Evolutionary conservation across 1,140 invertebrate species (phyloP).

Genomic region (Eciton burchellii): DNA sequence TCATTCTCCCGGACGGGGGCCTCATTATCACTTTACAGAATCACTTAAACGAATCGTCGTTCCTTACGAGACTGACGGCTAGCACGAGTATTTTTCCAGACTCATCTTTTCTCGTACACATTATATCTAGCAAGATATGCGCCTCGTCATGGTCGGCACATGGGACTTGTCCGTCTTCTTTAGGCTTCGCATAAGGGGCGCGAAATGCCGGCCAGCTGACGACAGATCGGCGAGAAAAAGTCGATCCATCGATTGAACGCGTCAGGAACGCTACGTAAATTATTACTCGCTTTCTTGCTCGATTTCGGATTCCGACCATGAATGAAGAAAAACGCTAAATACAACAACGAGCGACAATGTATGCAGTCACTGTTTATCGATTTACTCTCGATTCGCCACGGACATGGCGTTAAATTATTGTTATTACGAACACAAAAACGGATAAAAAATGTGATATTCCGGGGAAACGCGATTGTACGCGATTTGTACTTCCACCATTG

Average conservation of each 20-base stretch:
- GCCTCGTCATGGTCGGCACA: constrained; percentile 74
- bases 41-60: constrained; percentile 61
- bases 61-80: constrained; percentile 55
- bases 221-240: constrained; percentile 69
- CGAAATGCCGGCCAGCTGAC: constrained; percentile 70
- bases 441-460: not conserved
- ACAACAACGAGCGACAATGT: constrained; percentile 25
- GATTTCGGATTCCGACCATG: constrained; percentile 38
- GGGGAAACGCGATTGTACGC: not conserved
- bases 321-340: constrained; percentile 34
- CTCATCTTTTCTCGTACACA: constrained; percentile 65
- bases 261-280: constrained; percentile 52
- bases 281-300: constrained; percentile 57
- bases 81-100: constrained; percentile 69
- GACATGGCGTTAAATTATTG: not conserved
- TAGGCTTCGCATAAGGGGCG: constrained; percentile 54
- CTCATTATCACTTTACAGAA: constrained; percentile 2
- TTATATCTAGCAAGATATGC: constrained; percentile 77
- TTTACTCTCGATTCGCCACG: not conserved
- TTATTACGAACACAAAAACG: constrained; percentile 12
- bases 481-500: not conserved
- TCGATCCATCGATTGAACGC: constrained; percentile 72
- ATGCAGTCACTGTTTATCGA: constrained; percentile 8
- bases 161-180: constrained; percentile 66
- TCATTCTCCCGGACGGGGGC: not conserved